Evolutionary conservation across 1,140 invertebrate species (phyloP).

Genomic region (Drosophila pachea): DNA sequence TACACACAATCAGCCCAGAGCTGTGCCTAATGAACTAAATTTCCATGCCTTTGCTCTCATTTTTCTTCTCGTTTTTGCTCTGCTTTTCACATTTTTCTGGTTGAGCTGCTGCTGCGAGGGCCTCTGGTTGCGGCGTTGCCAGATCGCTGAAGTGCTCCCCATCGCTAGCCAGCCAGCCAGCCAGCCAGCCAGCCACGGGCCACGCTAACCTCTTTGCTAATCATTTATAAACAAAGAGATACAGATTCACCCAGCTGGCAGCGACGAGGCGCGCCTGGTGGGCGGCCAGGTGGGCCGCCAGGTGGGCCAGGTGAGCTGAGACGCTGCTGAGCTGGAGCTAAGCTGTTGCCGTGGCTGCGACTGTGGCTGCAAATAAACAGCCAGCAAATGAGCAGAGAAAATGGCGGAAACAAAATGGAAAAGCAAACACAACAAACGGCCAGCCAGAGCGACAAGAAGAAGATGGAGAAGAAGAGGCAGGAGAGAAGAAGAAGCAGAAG

Average conservation of each 20-base stretch:
- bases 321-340: constrained; percentile 25
- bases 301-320: constrained; percentile 16
- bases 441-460: not conserved
- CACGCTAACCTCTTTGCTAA: constrained; percentile 77
- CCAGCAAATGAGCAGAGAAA: constrained; percentile 64
- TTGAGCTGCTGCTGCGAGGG: constrained; percentile 30
- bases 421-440: not conserved
- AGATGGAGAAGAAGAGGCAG: not conserved
- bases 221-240: constrained; percentile 71
- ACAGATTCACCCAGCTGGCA: not conserved
- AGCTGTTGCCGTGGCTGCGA: constrained; percentile 11
- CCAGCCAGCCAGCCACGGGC: constrained; percentile 30
- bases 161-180: constrained; percentile 61
- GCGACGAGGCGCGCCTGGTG: no score
- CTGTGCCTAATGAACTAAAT: constrained; percentile 68
- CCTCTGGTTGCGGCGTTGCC: constrained; percentile 24
- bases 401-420: constrained; percentile 36
- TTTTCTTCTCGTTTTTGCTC: not conserved
- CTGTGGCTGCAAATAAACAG: constrained; percentile 62
- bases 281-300: not conserved
- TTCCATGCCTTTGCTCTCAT: constrained; percentile 45
- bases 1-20: constrained; percentile 10
- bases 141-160: constrained; percentile 41
- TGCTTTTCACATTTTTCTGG: constrained; percentile 33
- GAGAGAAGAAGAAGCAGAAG: not conserved